Conservation (phyloP, 2,888 invertebrate species). For the Drosophila borborema region DNA sequence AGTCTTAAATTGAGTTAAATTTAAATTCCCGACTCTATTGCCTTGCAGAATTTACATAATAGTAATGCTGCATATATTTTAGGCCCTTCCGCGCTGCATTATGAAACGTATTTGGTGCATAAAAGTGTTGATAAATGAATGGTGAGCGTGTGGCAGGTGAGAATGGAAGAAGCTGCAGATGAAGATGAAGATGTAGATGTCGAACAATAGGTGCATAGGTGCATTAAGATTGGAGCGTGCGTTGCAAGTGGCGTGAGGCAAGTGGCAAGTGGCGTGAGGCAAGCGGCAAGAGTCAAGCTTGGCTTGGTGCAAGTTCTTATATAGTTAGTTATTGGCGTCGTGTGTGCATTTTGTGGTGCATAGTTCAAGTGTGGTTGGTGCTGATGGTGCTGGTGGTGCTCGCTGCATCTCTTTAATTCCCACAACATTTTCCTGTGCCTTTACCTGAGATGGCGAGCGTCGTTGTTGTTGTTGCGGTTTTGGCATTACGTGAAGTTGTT, state of each 20-base stretch:
- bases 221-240: conserved; percentile 34
- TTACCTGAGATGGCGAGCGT: conserved; percentile 78
- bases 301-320: conserved; percentile 30
- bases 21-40: not conserved
- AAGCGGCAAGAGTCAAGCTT: conserved; percentile 27
- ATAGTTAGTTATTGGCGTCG: conserved; percentile 48
- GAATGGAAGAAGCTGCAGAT: not conserved
- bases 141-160: not conserved
- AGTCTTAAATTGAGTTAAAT: not conserved
- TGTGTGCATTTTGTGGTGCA: conserved; percentile 66
- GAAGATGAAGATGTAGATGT: not conserved
- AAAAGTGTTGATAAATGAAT: conserved; percentile 12
- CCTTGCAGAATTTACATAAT: not conserved
- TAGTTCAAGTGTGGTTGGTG: conserved; percentile 49
- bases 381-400: not conserved
- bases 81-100: not conserved
- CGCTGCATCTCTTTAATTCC: conserved; percentile 19
- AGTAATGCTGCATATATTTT: not conserved
- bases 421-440: conserved; percentile 30
- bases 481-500: conserved; percentile 76
- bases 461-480: conserved; percentile 73
- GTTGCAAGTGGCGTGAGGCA: conserved; percentile 30
- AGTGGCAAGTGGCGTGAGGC: conserved; percentile 1
- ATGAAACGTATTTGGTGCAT: conserved; percentile 10
- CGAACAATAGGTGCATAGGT: conserved; percentile 50